Conservation (phyloP, 1,140 invertebrate species). For the Formica exsecta region DNA sequence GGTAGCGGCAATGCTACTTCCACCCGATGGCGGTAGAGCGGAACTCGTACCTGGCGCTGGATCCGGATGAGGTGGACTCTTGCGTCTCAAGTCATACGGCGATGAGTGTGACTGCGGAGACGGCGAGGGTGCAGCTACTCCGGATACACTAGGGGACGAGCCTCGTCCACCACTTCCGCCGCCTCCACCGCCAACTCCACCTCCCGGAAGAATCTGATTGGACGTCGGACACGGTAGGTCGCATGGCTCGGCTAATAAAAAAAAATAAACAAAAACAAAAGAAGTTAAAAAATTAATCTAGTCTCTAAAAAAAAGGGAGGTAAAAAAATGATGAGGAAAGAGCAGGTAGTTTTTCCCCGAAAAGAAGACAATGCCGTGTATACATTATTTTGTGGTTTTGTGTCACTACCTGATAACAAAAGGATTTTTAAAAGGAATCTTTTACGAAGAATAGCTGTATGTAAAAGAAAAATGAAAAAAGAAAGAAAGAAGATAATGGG, state of each 20-base stretch:
- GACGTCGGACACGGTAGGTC: conserved; percentile 90
- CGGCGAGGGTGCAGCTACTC: conserved; percentile 84
- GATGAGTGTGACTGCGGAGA: conserved; percentile 90
- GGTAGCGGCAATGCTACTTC: conserved; percentile 84
- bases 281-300: background rate
- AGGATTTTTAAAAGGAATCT: background rate
- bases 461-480: background rate
- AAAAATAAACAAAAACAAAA: conserved; percentile 73
- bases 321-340: background rate
- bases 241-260: conserved; percentile 90
- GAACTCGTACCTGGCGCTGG: conserved; percentile 86
- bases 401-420: too few relatives aligned
- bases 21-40: conserved; percentile 84
- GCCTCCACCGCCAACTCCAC: conserved; percentile 76
- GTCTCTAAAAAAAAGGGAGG: background rate
- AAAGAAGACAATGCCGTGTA: too few relatives aligned
- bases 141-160: conserved; percentile 85
- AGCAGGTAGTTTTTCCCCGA: background rate
- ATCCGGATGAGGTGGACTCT: conserved; percentile 90
- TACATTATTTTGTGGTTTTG: too few relatives aligned
- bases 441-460: background rate
- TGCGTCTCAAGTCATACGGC: conserved; percentile 94
- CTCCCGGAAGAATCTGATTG: conserved; percentile 88
- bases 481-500: too few relatives aligned
- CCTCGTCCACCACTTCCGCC: conserved; percentile 81